phyloP scores from a whole-genome alignment of 2,113 vertebrate species.

The Aldabrachelys gigantea region DNA sequence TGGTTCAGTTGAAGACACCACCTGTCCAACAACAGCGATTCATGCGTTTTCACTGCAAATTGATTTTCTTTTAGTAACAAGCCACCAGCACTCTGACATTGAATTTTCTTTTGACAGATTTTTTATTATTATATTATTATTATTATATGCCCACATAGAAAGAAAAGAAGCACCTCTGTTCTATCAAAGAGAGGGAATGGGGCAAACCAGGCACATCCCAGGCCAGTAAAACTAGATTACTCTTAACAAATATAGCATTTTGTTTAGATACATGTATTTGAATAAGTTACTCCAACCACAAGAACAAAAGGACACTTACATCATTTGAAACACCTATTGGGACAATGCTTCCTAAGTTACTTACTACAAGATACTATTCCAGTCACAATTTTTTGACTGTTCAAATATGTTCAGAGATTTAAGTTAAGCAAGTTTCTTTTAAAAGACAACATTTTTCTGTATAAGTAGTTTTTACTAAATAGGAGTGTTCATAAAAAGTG shows the following conservation, averaged over 20 bases:
- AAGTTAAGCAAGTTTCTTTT: not conserved
- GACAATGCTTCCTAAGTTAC: not conserved
- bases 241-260: not conserved
- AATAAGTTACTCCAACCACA: not conserved
- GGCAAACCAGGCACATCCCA: not conserved
- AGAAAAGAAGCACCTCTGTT: not conserved
- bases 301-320: not conserved
- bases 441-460: not conserved
- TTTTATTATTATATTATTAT: not conserved
- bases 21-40: not conserved
- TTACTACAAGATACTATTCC: not conserved
- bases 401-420: not conserved
- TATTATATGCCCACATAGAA: not conserved
- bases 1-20: not conserved
- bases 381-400: not conserved
- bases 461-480: not conserved
- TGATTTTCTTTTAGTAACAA: not conserved
- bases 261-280: not conserved
- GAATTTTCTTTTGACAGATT: not conserved
- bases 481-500: not conserved
- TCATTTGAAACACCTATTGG: not conserved
- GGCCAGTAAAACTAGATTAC: rapidly evolving
- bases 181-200: not conserved
- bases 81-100: not conserved
- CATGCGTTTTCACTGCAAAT: not conserved